Evolutionary conservation across 2,113 vertebrate genomes (phyloP).

Genomic region (Hemibagrus wyckioides): DNA sequence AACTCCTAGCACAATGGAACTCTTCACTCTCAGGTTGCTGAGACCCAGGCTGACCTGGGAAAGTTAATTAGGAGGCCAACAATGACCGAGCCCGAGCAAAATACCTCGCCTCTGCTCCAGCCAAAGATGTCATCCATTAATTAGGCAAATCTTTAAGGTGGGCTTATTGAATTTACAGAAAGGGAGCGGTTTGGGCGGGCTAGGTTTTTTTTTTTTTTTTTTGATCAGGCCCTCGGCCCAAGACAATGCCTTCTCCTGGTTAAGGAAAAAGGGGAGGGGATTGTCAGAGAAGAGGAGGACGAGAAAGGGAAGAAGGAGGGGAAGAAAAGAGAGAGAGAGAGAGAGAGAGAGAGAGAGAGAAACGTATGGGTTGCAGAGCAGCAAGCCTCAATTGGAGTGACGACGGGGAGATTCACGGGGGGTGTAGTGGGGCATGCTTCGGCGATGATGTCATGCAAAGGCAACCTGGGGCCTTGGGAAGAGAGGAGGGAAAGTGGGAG

Average conservation of each 20-base stretch:
- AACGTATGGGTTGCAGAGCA: constrained; percentile 78
- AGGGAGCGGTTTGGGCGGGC: constrained; percentile 90
- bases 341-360: constrained; percentile 62
- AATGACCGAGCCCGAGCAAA: constrained; percentile 99
- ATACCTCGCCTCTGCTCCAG: constrained; percentile 99
- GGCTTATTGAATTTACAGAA: constrained; percentile 98
- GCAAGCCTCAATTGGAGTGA: constrained; percentile 80
- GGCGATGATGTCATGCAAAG: constrained; percentile 98
- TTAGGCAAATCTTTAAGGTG: constrained; percentile 99
- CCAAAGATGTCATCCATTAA: constrained; percentile 99
- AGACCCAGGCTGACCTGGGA: constrained; percentile 99
- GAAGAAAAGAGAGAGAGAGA: constrained; percentile 56
- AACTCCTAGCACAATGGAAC: constrained; percentile 96
- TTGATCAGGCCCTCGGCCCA: constrained; percentile 92
- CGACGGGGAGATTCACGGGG: constrained; percentile 87
- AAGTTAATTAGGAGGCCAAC: constrained; percentile 99
- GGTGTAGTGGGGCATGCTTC: constrained; percentile 93
- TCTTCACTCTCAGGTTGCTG: constrained; percentile 99
- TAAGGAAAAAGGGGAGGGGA: constrained; percentile 78
- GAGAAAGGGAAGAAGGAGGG: constrained; percentile 64
- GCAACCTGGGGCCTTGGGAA: constrained; percentile 90
- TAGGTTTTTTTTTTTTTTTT: constrained; percentile 76
- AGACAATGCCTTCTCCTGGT: constrained; percentile 83
- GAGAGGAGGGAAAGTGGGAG: constrained; percentile 65
- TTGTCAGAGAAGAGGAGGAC: constrained; percentile 54